Percentiles rank a stretch among this genome's conserved stretches.
These are phyloP conservation scores for Gila robusta DNA, from an alignment of 2,797 vertebrate species.

Conservation along the genomic window DNA sequence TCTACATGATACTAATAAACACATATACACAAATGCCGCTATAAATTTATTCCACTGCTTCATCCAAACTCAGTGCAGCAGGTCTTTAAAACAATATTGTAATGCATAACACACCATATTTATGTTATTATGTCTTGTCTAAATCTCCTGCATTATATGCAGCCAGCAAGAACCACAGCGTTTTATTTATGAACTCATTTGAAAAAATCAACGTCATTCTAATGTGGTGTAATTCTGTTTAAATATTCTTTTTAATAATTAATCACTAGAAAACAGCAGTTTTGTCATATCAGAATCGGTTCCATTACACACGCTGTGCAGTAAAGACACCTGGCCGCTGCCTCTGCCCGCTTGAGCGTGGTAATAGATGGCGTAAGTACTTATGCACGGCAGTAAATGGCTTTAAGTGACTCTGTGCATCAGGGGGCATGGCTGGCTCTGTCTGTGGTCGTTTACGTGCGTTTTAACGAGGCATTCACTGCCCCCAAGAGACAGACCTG, in stretches of 20 bases:
- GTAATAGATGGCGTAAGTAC: slow-evolving; percentile 53
- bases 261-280: neutral
- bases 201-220: neutral
- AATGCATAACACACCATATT: slow-evolving; percentile 49
- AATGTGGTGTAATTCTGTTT: slow-evolving; percentile 12
- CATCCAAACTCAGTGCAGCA: slow-evolving; percentile 41
- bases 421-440: slow-evolving; percentile 58
- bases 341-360: slow-evolving; percentile 28
- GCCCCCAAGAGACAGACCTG: slow-evolving; percentile 69
- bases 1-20: neutral
- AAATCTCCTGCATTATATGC: neutral
- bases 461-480: slow-evolving; percentile 73
- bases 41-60: slow-evolving; percentile 52
- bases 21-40: neutral
- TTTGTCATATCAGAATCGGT: slow-evolving; percentile 20
- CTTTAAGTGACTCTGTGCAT: slow-evolving; percentile 58
- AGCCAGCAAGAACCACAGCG: slow-evolving; percentile 2
- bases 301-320: slow-evolving; percentile 32
- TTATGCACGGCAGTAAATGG: slow-evolving; percentile 56
- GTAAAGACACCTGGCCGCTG: slow-evolving; percentile 45
- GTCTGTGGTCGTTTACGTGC: slow-evolving; percentile 72
- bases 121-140: slow-evolving; percentile 2
- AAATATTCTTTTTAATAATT: slow-evolving; percentile 16
- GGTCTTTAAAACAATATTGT: slow-evolving; percentile 53
- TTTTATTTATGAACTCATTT: neutral